Base-by-base conservation (phyloP, 2,888 invertebrate genomes). In the Frankliniella intonsa region DNA sequence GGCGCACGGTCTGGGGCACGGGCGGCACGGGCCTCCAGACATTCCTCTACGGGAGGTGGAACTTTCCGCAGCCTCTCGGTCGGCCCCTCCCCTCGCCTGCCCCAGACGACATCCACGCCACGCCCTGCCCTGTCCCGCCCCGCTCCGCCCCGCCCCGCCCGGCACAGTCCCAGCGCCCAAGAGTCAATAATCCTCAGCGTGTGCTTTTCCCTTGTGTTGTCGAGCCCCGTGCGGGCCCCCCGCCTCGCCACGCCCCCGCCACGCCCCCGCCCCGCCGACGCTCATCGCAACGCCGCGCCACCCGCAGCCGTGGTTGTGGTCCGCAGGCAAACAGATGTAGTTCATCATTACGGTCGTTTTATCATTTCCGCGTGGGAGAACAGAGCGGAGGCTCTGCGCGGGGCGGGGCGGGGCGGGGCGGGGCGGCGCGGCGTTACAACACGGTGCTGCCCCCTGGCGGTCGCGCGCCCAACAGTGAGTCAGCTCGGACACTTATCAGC, bases 361-460 rank as follows among this genome's bases (percentile, higher is more conserved):
- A 76, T 76, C 69, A 25, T 76, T 76, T 76, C 69, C 69, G 69
- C 69, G 69, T 76, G 25, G 69, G 69, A 76, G 69, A 22, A 25
- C 22, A 25, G 25, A 8, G 12, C 55, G 5, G 55, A 12, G 10
- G 25, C 11, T 1, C 25, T 25, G 69, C 69, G 0, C 22, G 1
- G 8, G 10, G n/a, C 65, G 65, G 65, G 8, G n/a, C 65, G 65
- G n/a, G 8, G 65, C 65, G 9, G 65, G 65, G n/a, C 65, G 9
- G 65, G 65, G n/a, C 65, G n/a, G n/a, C 1, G n/a, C n/a, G 65
- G 38, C 38, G 38, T 38, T 38, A 38, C 38, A 38, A 38, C 38
- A 38, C 62, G 11, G 62, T 17, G 62, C 14, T 62, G 62, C 62
- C 62, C 62, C n/a, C 62, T 11, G 62, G 19, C 14, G 62, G 62